Evolutionary conservation across 1,140 invertebrate species (phyloP).

Genomic region (Euura lappo): DNA sequence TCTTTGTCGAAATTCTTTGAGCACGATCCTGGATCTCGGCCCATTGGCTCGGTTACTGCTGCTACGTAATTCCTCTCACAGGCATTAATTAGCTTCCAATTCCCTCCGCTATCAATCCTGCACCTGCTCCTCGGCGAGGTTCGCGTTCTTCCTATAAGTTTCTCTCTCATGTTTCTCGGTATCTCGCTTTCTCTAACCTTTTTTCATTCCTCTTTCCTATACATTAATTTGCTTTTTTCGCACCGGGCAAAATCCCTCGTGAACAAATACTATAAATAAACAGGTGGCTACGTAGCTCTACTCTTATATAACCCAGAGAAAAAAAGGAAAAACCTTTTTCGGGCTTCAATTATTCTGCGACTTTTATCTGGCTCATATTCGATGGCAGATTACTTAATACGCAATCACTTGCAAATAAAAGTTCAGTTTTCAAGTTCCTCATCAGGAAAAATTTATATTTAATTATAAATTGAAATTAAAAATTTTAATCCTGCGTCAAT

Average conservation of each 20-base stretch:
- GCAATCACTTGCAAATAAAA: too few species aligned
- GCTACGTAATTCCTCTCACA: conserved; percentile 45
- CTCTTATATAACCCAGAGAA: not conserved
- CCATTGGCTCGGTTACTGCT: not conserved
- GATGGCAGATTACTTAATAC: too few species aligned
- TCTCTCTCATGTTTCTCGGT: not conserved
- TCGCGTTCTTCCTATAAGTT: not conserved
- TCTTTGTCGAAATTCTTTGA: conserved; percentile 8
- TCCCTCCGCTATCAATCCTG: conserved; percentile 46
- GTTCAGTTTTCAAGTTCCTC: too few species aligned
- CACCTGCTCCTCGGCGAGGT: conserved; percentile 15
- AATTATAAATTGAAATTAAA: too few species aligned
- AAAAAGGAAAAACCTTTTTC: not conserved
- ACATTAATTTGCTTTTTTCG: conserved; percentile 5
- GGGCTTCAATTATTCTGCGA: too few species aligned
- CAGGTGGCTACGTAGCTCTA: not conserved
- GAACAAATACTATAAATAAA: conserved; percentile 3
- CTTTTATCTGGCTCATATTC: too few species aligned
- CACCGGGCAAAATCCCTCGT: not conserved
- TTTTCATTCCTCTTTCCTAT: not conserved
- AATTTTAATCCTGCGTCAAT: too few species aligned
- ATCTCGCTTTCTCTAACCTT: not conserved
- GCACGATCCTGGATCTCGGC: not conserved
- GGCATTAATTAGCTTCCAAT: conserved; percentile 52
- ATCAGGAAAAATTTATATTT: too few species aligned